Conservation (phyloP, 2,113 vertebrate genomes). For the Alaudala cheleensis region DNA sequence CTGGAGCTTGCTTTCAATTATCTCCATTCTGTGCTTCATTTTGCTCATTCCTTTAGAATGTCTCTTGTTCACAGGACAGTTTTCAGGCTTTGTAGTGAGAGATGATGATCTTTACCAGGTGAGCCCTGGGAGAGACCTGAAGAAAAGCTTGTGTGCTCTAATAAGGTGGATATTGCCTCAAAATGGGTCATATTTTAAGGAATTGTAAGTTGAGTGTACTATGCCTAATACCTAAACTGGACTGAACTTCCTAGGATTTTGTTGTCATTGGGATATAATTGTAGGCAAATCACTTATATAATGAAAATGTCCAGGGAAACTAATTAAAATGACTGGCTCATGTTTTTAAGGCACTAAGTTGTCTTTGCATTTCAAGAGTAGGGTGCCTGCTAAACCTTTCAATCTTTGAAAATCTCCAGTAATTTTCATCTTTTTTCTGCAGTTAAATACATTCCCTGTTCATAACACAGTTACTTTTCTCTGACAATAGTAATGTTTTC, state of each 20-base stretch:
- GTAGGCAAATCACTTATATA: background rate
- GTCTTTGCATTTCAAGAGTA: background rate
- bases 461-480: background rate
- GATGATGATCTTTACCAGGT: background rate
- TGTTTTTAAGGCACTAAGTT: background rate
- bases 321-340: background rate
- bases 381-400: background rate
- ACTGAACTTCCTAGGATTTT: background rate
- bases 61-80: background rate
- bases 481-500: background rate
- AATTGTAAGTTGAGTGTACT: background rate
- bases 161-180: background rate
- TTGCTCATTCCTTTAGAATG: background rate
- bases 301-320: background rate
- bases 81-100: background rate
- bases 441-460: background rate
- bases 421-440: background rate
- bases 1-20: background rate
- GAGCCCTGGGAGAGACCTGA: background rate
- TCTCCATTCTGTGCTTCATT: background rate
- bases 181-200: background rate
- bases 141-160: background rate
- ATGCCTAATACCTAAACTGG: background rate
- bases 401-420: background rate
- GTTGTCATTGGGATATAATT: background rate